Percentiles rank a stretch among this genome's conserved stretches.
Evolutionary conservation across 2,113 vertebrate species (phyloP).

Genomic region (Struthidea cinerea): DNA sequence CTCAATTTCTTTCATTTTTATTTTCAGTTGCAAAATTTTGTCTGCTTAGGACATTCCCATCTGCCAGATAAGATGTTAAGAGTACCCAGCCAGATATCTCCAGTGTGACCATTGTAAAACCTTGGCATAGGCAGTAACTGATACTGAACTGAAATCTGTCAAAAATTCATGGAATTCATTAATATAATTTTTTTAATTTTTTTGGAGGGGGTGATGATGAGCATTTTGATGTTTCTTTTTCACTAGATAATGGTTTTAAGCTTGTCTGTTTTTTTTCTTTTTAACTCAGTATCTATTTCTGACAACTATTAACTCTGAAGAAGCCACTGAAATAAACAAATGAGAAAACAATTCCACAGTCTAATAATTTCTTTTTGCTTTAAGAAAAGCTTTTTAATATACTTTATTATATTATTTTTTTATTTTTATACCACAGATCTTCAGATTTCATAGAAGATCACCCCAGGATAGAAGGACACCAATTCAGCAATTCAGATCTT

Average conservation of each 20-base stretch:
- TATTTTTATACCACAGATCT: neutral
- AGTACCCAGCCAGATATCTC: neutral
- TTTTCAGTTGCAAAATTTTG: neutral
- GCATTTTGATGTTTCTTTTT: neutral
- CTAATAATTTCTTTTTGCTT: neutral
- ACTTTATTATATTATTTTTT: neutral
- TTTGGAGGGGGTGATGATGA: neutral
- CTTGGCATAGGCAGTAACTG: neutral
- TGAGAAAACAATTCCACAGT: neutral
- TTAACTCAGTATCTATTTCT: neutral
- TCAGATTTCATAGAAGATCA: neutral
- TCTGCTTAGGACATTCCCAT: neutral
- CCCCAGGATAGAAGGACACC: neutral
- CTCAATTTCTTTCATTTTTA: neutral
- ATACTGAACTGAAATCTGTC: neutral
- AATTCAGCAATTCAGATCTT: neutral
- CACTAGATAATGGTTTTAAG: neutral
- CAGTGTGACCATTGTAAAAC: neutral
- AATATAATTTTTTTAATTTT: neutral
- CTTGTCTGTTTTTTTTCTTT: neutral
- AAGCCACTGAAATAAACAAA: neutral
- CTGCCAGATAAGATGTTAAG: neutral
- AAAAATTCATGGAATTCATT: neutral
- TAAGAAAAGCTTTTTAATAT: neutral
- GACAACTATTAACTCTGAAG: neutral